A percentile compares a stretch with the other conserved stretches of the same genome.
Conservation (phyloP, 2,888 invertebrate genomes). For the Pemphredon lugubris region DNA sequence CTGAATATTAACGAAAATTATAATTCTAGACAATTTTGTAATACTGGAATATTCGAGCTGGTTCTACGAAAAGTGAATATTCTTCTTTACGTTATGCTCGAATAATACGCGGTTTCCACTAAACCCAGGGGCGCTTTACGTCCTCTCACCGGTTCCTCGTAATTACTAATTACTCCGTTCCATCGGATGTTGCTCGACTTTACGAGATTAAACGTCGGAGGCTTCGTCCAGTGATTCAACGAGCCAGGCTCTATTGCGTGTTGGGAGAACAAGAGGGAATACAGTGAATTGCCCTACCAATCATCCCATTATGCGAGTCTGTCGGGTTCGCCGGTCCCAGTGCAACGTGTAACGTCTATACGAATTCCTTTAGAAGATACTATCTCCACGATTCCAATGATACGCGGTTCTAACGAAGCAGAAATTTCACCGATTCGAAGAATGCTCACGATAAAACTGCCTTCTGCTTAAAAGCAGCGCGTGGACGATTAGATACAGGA, state of each 20-base stretch:
- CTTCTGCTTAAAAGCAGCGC: too few species aligned
- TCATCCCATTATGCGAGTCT: conserved; percentile 71
- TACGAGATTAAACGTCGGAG: conserved; percentile 56
- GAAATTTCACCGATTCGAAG: conserved; percentile 11
- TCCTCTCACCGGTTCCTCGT: not conserved
- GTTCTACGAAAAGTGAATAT: too few species aligned
- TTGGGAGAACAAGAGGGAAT: conserved; percentile 65
- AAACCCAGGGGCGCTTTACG: conserved; percentile 5
- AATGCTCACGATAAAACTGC: too few species aligned
- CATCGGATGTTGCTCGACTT: conserved; percentile 53
- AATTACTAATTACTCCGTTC: conserved; percentile 55
- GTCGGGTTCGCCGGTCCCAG: conserved; percentile 42
- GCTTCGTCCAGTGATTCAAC: conserved; percentile 31
- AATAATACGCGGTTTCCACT: too few species aligned
- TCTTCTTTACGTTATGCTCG: too few species aligned
- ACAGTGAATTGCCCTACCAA: conserved; percentile 72
- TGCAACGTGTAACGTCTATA: too few species aligned
- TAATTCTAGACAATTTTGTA: too few species aligned
- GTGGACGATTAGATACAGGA: too few species aligned
- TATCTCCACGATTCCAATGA: not conserved
- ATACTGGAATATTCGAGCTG: too few species aligned
- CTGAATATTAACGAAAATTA: too few species aligned
- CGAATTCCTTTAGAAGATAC: conserved; percentile 26
- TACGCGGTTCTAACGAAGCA: not conserved
- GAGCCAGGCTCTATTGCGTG: conserved; percentile 50